A percentile compares a stretch with the other conserved stretches of the same genome.
Evolutionary conservation across 2,113 vertebrate genomes (phyloP).

Genomic region (Pionites leucogaster): DNA sequence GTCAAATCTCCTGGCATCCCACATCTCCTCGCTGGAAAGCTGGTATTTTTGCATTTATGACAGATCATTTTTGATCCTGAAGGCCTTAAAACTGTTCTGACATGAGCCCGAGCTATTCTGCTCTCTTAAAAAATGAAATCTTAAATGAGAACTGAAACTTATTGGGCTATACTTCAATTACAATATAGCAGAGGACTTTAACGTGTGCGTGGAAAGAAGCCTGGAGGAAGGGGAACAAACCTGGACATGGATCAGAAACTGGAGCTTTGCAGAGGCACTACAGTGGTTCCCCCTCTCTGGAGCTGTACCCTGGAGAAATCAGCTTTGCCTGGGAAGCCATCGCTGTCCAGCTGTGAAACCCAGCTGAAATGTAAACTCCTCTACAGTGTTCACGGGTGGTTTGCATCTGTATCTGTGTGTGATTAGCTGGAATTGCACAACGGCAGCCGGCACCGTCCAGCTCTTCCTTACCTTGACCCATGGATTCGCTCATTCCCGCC

Average conservation of each 20-base stretch:
- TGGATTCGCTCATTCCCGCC: accelerated
- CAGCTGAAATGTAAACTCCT: constrained; percentile 13
- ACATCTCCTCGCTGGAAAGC: neutral
- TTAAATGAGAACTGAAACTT: constrained; percentile 9
- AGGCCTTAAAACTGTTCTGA: constrained; percentile 32
- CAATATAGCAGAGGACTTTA: neutral
- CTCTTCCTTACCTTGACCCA: neutral
- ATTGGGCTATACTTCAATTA: neutral
- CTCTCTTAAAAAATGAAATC: neutral
- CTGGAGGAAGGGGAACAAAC: neutral
- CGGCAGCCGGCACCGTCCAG: neutral
- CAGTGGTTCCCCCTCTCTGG: neutral
- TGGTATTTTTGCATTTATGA: neutral
- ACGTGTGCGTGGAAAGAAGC: neutral
- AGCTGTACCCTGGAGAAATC: neutral
- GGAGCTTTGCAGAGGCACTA: neutral
- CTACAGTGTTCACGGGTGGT: neutral
- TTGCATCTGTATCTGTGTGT: neutral
- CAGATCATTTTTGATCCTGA: constrained; percentile 30
- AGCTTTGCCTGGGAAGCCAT: neutral
- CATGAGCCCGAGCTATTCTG: neutral
- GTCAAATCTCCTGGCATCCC: constrained; percentile 1
- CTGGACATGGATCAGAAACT: neutral
- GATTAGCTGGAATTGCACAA: neutral
- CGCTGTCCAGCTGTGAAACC: neutral